Evolutionary conservation across 2,888 invertebrate genomes (phyloP), one percentile per base, ranked within the genome.

Genomic region (Myathropa florea): DNA sequence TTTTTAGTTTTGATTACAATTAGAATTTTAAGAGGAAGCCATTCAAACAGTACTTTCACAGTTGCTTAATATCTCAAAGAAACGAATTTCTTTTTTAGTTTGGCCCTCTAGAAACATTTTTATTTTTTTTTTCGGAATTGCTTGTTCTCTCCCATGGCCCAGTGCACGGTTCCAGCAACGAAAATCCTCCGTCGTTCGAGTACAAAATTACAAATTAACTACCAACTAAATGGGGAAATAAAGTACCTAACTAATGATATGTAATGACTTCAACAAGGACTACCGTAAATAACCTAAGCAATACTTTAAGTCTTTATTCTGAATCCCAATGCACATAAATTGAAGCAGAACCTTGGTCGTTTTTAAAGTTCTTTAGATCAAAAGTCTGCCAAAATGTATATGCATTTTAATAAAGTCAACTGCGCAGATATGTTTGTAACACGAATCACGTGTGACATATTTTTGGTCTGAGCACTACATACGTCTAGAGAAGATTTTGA

Each of bases 171-270:
- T 55, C 80, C 73, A 80, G 73, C 73, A 80, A 55, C 46, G 26
- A 46, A 46, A 12, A 36, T 28, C 28, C 4, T 63, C 24, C 53
- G 53, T 53, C 18, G 4, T 23, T 55, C 3, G 21, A 53, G 14
- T 7, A 10, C 30, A 10, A 33, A n/a, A 9, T 23, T 33, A 24
- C 33, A 10, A 2, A 57, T 26, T 53, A 28, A 65, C 1, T 4
- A 7, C 6, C 10, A 24, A 26, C 23, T 6, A 10, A 65, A 10
- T 67, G 24, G 23, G 14, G 21, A 12, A 28, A 53, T 7, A 18
- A 33, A 21, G 18, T 21, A 59, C 59, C 24, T 65, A 33, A 23
- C 59, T 79, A 72, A 79, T 71, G 79, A 79, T 79, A 79, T 79
- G 79, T 79, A 53, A 71, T 78, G 64, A 24, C 30, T 33, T 60